Evolutionary conservation across 2,797 vertebrate species (phyloP).

Genomic region (Melanotaenia trifasciata): DNA sequence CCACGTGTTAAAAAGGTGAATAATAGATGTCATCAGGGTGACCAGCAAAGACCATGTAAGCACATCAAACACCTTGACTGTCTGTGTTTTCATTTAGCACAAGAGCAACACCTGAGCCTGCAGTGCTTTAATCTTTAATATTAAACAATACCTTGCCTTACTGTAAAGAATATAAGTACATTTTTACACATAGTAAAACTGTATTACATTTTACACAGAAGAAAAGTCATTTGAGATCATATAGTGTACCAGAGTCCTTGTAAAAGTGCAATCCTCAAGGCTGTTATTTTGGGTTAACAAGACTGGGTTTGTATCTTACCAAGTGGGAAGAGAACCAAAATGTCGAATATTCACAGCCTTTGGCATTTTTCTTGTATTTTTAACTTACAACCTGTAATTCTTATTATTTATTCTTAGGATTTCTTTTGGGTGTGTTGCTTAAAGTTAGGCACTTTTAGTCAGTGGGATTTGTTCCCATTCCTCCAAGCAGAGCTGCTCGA

Average conservation of each 20-base stretch:
- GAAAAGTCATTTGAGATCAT: neutral
- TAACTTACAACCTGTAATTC: neutral
- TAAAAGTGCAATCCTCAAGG: neutral
- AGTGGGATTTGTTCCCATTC: neutral
- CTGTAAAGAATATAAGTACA: neutral
- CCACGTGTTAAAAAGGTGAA: too few species aligned
- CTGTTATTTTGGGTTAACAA: neutral
- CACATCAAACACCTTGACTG: too few species aligned
- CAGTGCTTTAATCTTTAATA: neutral
- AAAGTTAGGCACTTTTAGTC: neutral
- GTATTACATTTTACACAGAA: neutral
- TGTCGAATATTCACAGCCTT: neutral
- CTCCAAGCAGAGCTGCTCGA: neutral
- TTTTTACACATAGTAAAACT: neutral
- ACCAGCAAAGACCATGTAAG: too few species aligned
- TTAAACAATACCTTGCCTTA: neutral
- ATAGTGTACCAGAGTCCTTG: neutral
- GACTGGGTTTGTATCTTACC: neutral
- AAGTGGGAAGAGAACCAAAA: neutral
- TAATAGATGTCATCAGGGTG: too few species aligned
- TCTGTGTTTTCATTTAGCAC: neutral
- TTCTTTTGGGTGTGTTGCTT: neutral
- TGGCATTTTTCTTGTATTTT: neutral
- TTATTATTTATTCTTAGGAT: neutral
- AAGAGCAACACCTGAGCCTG: neutral